A percentile compares a stretch with the other conserved stretches of the same genome.
phyloP scores from a whole-genome alignment of 2,888 invertebrate species.

The Hyposoter didymator region DNA sequence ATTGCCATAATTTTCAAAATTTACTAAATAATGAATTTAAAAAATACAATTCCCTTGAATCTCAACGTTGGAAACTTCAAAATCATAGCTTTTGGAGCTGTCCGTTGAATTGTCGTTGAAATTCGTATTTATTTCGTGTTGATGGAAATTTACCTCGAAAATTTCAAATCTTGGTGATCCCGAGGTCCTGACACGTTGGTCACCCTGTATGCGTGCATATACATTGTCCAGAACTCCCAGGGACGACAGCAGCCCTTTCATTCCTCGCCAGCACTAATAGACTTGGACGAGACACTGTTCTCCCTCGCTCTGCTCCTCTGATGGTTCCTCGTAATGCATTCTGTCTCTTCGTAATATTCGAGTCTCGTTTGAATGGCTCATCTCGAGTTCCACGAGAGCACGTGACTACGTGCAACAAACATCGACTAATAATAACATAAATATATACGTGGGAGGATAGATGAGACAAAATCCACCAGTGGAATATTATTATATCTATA shows the following conservation, averaged over 20 bases:
- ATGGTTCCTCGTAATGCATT: not conserved
- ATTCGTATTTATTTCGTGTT: too few species aligned
- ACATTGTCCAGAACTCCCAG: slow-evolving; percentile 19
- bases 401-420: slow-evolving; percentile 63
- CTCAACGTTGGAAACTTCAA: too few species aligned
- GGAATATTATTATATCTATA: not conserved
- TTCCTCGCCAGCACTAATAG: slow-evolving; percentile 55
- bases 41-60: too few species aligned
- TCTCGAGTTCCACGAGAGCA: slow-evolving; percentile 55
- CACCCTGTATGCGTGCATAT: not conserved
- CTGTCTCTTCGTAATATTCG: slow-evolving; percentile 31
- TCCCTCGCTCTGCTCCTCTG: not conserved
- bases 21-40: too few species aligned
- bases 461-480: not conserved
- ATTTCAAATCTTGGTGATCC: not conserved
- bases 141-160: not conserved
- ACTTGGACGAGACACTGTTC: slow-evolving; percentile 26
- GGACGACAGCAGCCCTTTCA: slow-evolving; percentile 25
- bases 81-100: too few species aligned
- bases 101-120: too few species aligned
- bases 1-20: too few species aligned
- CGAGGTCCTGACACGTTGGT: not conserved
- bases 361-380: slow-evolving; percentile 47
- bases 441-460: slow-evolving; percentile 43
- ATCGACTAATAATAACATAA: slow-evolving; percentile 64